Conservation (phyloP, 2,797 vertebrate genomes). For the Acipenser oxyrinchus region DNA sequence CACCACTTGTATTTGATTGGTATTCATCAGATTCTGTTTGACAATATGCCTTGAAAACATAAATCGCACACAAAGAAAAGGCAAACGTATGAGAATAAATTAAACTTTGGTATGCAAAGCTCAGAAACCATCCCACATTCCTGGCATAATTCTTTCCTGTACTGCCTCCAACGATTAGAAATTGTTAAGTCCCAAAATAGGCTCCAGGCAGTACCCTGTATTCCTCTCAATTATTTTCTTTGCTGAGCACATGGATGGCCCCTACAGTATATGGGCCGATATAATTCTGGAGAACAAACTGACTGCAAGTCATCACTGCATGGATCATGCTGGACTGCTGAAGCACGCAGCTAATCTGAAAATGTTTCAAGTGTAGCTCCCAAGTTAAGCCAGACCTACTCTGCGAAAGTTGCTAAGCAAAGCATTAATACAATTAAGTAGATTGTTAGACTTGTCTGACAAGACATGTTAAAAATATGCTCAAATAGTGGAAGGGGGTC, state of each 20-base stretch:
- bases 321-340: neutral
- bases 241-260: neutral
- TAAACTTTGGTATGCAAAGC: no score
- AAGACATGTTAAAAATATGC: conserved; percentile 12
- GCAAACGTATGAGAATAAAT: no score
- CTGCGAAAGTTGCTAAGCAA: conserved; percentile 2
- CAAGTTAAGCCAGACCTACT: conserved; percentile 3
- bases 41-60: neutral
- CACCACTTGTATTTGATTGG: no score
- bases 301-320: neutral
- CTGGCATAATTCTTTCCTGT: no score
- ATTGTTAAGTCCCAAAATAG: no score
- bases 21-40: no score
- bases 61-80: no score
- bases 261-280: neutral
- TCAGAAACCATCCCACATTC: no score
- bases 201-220: no score
- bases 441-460: conserved; percentile 12
- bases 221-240: neutral
- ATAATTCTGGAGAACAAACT: neutral
- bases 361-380: neutral
- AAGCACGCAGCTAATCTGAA: neutral
- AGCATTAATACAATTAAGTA: conserved; percentile 12
- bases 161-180: no score
- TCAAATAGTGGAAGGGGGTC: neutral